These are phyloP conservation scores for Phyllotreta cruciferae DNA, from an alignment of 2,888 invertebrate species.

Conservation along the genomic window DNA sequence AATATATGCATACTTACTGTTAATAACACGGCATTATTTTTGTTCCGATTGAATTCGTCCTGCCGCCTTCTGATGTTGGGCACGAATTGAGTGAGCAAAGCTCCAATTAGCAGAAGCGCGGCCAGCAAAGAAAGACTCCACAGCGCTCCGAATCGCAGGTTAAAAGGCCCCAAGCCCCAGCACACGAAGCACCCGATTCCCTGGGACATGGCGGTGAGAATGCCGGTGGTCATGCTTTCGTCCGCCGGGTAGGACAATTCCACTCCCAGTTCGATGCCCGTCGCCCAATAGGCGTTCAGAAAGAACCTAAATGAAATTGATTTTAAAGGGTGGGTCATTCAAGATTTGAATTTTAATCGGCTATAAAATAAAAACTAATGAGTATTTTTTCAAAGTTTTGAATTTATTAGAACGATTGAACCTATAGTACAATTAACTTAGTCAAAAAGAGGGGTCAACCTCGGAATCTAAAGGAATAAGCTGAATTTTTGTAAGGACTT, in stretches of 20 bases:
- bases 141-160: conserved; percentile 33
- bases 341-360: too few species aligned
- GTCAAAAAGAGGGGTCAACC: too few species aligned
- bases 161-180: conserved; percentile 39
- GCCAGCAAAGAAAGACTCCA: conserved; percentile 31
- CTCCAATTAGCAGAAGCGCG: conserved; percentile 38
- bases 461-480: too few species aligned
- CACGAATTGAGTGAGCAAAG: conserved; percentile 39
- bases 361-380: too few species aligned
- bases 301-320: conserved; percentile 40
- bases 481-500: too few species aligned
- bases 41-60: conserved; percentile 38
- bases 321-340: too few species aligned
- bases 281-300: conserved; percentile 47
- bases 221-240: conserved; percentile 49
- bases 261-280: conserved; percentile 49
- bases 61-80: conserved; percentile 43
- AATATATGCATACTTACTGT: too few species aligned
- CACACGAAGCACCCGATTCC: conserved; percentile 46
- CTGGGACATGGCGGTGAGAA: conserved; percentile 48
- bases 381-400: too few species aligned
- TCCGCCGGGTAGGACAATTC: conserved; percentile 50
- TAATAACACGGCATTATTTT: conserved; percentile 2
- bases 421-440: too few species aligned
- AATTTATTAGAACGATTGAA: too few species aligned